These are phyloP conservation scores for Orthosia cruda DNA, from an alignment of 2,888 invertebrate genomes.

Conservation along the genomic window DNA sequence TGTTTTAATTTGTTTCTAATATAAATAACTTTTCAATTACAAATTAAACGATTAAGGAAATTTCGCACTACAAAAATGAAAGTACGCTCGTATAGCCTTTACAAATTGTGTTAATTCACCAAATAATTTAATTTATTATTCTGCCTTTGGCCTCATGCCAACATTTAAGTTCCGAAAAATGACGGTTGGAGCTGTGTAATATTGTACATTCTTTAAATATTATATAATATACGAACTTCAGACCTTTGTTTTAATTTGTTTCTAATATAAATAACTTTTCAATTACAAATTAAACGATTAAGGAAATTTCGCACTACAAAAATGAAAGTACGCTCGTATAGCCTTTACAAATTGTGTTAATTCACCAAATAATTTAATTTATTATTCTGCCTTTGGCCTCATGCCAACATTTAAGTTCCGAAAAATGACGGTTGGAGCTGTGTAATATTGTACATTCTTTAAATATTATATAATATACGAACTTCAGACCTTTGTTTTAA, in stretches of 20 bases:
- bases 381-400: conserved; percentile 44
- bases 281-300: conserved; percentile 37
- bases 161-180: conserved; percentile 52
- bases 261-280: conserved; percentile 10
- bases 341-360: conserved; percentile 52
- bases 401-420: conserved; percentile 53
- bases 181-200: conserved; percentile 48
- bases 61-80: conserved; percentile 36
- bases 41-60: conserved; percentile 40
- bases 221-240: too few relatives aligned
- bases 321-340: conserved; percentile 39
- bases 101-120: conserved; percentile 51
- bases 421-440: conserved; percentile 51
- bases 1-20: too few relatives aligned
- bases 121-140: conserved; percentile 58
- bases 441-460: conserved; percentile 45
- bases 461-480: too few relatives aligned
- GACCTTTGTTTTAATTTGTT: too few relatives aligned
- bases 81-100: conserved; percentile 43
- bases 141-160: conserved; percentile 46
- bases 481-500: too few relatives aligned
- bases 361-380: conserved; percentile 56
- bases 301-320: conserved; percentile 34
- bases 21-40: conserved; percentile 19
- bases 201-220: too few relatives aligned